These are phyloP conservation scores for Falco punctatus DNA, from an alignment of 2,113 vertebrate genomes.

Conservation along the genomic window DNA sequence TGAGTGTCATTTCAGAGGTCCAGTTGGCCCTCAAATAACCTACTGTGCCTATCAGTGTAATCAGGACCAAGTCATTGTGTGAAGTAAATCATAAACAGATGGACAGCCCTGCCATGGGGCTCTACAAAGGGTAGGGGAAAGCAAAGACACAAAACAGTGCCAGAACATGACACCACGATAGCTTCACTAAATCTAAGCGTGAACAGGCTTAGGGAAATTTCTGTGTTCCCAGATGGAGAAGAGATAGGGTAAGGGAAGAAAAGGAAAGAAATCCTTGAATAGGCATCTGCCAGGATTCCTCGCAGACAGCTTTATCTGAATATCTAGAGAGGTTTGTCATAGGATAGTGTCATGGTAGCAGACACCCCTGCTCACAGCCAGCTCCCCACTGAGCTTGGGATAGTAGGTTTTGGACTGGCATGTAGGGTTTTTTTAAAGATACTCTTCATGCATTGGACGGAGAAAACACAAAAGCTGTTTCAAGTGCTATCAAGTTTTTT, in stretches of 20 bases:
- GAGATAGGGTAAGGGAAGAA: background rate
- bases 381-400: background rate
- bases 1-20: slow-evolving; percentile 46
- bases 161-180: slow-evolving; percentile 27
- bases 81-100: slow-evolving; percentile 69
- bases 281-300: background rate
- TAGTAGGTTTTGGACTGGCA: background rate
- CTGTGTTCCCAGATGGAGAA: slow-evolving; percentile 11
- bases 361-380: background rate
- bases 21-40: slow-evolving; percentile 61
- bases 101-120: slow-evolving; percentile 21
- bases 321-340: slow-evolving; percentile 3
- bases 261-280: slow-evolving; percentile 11
- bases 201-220: slow-evolving; percentile 38
- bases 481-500: background rate
- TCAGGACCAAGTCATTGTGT: slow-evolving; percentile 49
- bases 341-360: background rate
- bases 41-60: slow-evolving; percentile 65
- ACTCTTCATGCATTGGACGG: background rate
- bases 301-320: slow-evolving; percentile 14
- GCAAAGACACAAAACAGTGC: background rate
- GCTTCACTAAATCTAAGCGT: slow-evolving; percentile 23
- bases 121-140: slow-evolving; percentile 37
- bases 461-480: background rate
- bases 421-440: background rate